Evolutionary conservation across 2,113 vertebrate species (phyloP), one percentile per base, ranked within the genome.

Genomic region (Elachura formosa): DNA sequence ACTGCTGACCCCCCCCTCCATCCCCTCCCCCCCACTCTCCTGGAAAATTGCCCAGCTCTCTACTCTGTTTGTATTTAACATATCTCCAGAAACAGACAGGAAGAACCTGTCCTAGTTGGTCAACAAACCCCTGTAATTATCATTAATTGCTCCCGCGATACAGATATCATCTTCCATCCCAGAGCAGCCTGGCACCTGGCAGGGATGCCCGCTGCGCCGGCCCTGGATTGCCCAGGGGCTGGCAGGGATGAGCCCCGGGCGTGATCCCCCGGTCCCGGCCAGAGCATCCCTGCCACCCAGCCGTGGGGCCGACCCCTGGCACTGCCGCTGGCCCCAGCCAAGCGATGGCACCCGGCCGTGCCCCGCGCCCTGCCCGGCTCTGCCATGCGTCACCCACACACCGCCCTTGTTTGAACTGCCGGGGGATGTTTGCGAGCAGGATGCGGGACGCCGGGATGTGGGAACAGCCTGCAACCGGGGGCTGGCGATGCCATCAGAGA

Each of bases 91-190:
- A 28, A 16, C 34, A 64, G 34, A 58, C 75, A 92, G 95, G 96
- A 96, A 95, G 95, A 83, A 74, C 96, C 94, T 84, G 90, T 96
- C 96, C 96, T 90, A 92, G 59, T 95, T 67, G 43, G 95, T 96
- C 90, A 96, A 96, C 45, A 96, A 93, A 73, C 4, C 79, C 59
- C 55, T 29, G 64, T 83, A 86, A 92, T 93, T 84, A 90, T 38
- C 1, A 16, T 51, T 49, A 85, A 82, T 87, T 87, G 48, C 71
- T 89, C 71, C 48, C 4, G 34, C 5, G 54, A 91, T 33, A 55
- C 36, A 52, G 69, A 69, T 34, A 25, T 1, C 34, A 58, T 40
- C 48, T 68, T 4, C 11, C 1, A 0, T 18, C 69, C 19, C 17
- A 51, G 31, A 55, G 43, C 56, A 86, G 81, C 64, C 62, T 28